Evolutionary conservation across 2,797 vertebrate species (phyloP).

Genomic region (Sparus aurata): DNA sequence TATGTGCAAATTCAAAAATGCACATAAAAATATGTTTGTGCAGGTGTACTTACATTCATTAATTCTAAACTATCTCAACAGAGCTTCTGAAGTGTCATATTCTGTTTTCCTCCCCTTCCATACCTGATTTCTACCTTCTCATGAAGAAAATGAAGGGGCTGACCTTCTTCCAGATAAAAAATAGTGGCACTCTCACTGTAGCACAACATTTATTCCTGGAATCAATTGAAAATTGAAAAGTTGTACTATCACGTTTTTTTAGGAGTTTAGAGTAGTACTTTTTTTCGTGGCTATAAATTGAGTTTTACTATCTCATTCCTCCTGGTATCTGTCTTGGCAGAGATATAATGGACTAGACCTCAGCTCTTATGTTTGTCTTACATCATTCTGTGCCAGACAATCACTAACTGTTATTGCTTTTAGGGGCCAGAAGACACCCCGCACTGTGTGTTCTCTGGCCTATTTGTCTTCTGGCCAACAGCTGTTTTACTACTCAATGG

Average conservation of each 20-base stretch:
- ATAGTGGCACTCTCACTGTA: background rate
- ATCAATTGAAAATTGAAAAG: conserved; percentile 17
- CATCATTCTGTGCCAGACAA: conserved; percentile 36
- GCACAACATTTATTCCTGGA: conserved; percentile 22
- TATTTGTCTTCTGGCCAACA: conserved; percentile 46
- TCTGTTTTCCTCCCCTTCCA: background rate
- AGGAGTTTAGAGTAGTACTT: background rate
- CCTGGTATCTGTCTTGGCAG: conserved; percentile 42
- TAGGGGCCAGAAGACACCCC: conserved; percentile 33
- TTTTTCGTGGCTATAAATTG: conserved; percentile 14
- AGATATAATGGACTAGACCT: conserved; percentile 33
- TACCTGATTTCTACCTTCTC: background rate
- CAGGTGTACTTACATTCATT: background rate
- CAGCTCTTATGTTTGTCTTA: conserved; percentile 50
- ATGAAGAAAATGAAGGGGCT: conserved; percentile 5
- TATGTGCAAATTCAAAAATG: too few relatives aligned
- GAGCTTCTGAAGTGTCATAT: background rate
- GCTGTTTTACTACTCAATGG: conserved; percentile 71
- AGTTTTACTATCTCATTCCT: conserved; percentile 47
- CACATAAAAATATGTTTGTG: too few relatives aligned
- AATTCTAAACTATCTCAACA: background rate
- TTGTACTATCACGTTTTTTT: conserved; percentile 9
- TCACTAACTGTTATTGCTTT: conserved; percentile 51
- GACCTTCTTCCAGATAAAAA: background rate
- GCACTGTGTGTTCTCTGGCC: conserved; percentile 45